Conservation (phyloP, 2,797 vertebrate genomes). For the Sarcophilus harrisii region DNA sequence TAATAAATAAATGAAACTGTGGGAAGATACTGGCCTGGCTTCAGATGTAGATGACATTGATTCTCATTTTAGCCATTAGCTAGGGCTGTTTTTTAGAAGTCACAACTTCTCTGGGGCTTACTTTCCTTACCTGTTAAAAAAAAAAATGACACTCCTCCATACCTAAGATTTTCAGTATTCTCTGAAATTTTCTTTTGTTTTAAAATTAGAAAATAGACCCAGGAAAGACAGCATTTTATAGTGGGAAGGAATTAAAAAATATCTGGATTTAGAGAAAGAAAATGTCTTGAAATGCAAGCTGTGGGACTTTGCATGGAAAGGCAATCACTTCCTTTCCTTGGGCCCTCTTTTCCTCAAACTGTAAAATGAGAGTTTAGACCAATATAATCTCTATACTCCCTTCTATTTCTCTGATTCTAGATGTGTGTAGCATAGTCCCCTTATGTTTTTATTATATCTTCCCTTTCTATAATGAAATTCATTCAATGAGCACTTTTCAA, state of each 20-base stretch:
- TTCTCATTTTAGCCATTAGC: background rate
- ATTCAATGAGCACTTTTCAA: background rate
- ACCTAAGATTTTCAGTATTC: background rate
- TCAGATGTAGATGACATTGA: background rate
- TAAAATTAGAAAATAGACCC: background rate
- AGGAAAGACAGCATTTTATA: background rate
- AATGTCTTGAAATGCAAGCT: background rate
- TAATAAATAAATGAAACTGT: slow-evolving; percentile 4
- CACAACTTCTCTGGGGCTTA: background rate
- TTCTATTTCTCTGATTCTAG: background rate
- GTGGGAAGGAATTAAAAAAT: background rate
- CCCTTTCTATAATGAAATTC: background rate
- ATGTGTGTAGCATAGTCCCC: background rate
- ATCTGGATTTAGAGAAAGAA: background rate
- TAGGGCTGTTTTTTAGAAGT: background rate
- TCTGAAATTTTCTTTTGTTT: background rate
- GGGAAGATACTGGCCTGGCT: background rate
- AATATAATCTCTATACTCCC: background rate
- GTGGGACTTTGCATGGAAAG: background rate
- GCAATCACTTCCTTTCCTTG: background rate
- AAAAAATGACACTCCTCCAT: background rate
- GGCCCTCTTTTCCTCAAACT: background rate
- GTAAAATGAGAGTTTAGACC: background rate
- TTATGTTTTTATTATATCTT: background rate
- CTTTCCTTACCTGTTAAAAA: background rate